phyloP scores from a whole-genome alignment of 2,888 invertebrate species.

The Carpatolechia fugitivella region DNA sequence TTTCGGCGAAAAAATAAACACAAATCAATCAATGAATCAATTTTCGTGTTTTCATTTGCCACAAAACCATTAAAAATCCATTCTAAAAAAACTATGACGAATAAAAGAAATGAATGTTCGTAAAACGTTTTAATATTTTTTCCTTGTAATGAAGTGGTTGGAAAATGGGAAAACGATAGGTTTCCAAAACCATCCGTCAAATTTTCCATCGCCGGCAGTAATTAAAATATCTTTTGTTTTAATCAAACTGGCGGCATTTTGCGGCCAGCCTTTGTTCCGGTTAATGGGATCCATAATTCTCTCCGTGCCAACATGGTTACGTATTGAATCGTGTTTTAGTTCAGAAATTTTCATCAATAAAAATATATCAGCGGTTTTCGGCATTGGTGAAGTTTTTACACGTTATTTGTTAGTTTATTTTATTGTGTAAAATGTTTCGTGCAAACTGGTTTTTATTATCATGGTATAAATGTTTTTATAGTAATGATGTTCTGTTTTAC shows the following conservation, averaged over 20 bases:
- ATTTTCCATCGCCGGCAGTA: constrained; percentile 14
- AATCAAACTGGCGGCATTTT: constrained; percentile 22
- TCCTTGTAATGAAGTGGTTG: neutral
- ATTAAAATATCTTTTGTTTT: constrained; percentile 26
- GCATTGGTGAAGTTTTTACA: neutral
- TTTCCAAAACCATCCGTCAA: constrained; percentile 20
- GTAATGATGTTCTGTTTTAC: no score
- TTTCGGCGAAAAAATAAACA: no score
- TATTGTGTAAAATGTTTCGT: neutral
- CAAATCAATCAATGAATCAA: no score
- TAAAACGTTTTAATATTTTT: no score
- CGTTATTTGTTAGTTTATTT: neutral
- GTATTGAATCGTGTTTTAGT: constrained; percentile 10
- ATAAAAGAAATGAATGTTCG: neutral
- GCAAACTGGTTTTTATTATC: no score
- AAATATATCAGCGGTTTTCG: neutral
- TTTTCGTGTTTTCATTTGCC: no score
- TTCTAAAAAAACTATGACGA: neutral
- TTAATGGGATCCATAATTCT: constrained; percentile 23
- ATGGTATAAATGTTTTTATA: no score
- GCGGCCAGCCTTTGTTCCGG: constrained; percentile 19
- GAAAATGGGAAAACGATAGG: constrained; percentile 4
- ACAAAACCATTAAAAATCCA: no score
- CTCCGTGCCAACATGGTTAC: constrained; percentile 12
- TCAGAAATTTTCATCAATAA: neutral